phyloP scores from a whole-genome alignment of 2,113 vertebrate genomes.

The Platysternon megacephalum region DNA sequence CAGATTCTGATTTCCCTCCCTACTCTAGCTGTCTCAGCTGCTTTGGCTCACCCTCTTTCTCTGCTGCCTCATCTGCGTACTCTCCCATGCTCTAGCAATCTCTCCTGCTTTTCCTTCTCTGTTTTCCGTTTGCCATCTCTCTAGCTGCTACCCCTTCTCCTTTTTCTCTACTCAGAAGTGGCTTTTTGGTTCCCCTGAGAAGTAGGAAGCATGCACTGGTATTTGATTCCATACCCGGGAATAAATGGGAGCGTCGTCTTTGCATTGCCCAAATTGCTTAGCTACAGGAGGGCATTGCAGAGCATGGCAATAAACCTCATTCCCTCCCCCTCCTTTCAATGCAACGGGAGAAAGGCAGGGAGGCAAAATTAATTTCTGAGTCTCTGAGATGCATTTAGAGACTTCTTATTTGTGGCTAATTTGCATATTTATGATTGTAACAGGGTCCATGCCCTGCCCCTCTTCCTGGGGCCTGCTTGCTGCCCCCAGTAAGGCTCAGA shows the following conservation, averaged over 20 bases:
- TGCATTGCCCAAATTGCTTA: not conserved
- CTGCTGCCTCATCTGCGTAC: not conserved
- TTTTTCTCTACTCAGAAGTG: fast-evolving
- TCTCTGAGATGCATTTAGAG: not conserved
- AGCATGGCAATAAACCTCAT: not conserved
- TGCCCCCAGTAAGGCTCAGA: too few species aligned
- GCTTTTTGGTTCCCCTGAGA: not conserved
- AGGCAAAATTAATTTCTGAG: not conserved
- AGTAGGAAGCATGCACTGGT: not conserved
- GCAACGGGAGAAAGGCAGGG: not conserved
- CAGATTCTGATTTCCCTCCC: fast-evolving
- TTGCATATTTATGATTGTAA: conserved; percentile 52
- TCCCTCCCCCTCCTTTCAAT: not conserved
- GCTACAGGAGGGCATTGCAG: not conserved
- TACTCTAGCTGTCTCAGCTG: fast-evolving
- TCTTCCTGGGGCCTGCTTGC: too few species aligned
- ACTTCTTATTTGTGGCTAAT: conserved; percentile 19
- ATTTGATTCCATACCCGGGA: not conserved
- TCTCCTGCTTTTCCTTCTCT: not conserved
- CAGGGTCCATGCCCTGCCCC: too few species aligned
- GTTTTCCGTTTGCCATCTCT: not conserved
- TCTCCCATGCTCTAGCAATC: fast-evolving
- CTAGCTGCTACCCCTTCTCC: not conserved
- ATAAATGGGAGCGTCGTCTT: fast-evolving
- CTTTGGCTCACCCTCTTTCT: not conserved